Base-by-base conservation (phyloP, 1,140 invertebrate species). In the Phortica variegata region DNA sequence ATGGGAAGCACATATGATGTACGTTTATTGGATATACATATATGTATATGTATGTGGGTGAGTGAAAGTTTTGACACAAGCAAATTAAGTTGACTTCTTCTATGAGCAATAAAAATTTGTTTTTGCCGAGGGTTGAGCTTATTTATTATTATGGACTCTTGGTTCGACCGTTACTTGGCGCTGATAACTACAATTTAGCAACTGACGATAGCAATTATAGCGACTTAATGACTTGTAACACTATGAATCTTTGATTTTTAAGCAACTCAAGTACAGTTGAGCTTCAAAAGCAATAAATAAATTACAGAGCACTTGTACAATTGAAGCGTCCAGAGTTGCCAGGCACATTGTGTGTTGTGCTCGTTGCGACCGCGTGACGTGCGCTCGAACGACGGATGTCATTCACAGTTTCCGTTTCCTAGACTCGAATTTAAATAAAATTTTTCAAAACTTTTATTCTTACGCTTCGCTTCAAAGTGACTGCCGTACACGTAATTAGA, bases 311-410 rank as follows among this genome's bases (percentile, higher is more conserved):
- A 34, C 4, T 15, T 34, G 33, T n/a, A 10, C 33, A 10, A 34
- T 15, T 34, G 23, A 17, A 18, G 32, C 37, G 40, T 48, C 37
- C 52, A 44, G 47, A 50, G 44, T 44, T 45, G 41, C 40, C 49
- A 45, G 20, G 61, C 61, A 49, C 43, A 61, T n/a, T n/a, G n/a
- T n/a, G n/a, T n/a, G n/a, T n/a, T n/a, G n/a, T n/a, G n/a, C n/a
- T n/a, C n/a, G n/a, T n/a, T n/a, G 10, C 23, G 23, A 6, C 23
- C 23, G 10, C 23, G 23, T 26, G 34, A 36, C 34, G 34, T 36
- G n/a, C 34, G 19, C n/a, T n/a, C n/a, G n/a, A n/a, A n/a, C 61
- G 57, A 65, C 61, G 65, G 61, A 61, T 68, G 65, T 68, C 65
- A 68, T 32, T 60, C 55, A 37, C 66, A 71, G 61, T 15, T 48